Percentiles rank a stretch among this genome's conserved stretches.
phyloP scores from a whole-genome alignment of 1,140 invertebrate genomes.

The Drepana arcuata region DNA sequence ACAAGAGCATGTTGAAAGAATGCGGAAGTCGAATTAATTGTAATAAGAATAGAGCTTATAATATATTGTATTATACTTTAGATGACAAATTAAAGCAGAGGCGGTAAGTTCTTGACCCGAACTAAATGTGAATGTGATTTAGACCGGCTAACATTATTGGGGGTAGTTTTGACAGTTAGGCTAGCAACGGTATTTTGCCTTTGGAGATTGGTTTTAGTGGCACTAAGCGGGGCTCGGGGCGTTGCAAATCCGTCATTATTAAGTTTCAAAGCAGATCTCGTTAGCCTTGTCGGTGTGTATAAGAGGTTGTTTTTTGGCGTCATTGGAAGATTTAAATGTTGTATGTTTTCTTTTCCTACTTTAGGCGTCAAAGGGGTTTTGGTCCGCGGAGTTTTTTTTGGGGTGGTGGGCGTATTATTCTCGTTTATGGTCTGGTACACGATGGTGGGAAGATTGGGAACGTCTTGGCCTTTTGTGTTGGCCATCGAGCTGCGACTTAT shows the following conservation, averaged over 20 bases:
- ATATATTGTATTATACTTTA: constrained; percentile 1
- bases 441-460: constrained; percentile 14
- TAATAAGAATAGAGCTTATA: too few species aligned
- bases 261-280: constrained; percentile 43
- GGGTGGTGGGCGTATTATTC: constrained; percentile 23
- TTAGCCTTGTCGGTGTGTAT: constrained; percentile 43
- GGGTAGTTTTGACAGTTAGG: constrained; percentile 37
- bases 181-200: constrained; percentile 32
- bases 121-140: constrained; percentile 49
- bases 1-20: too few species aligned
- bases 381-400: constrained; percentile 31
- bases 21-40: too few species aligned
- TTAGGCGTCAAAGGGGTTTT: constrained; percentile 39
- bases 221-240: constrained; percentile 42
- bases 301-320: constrained; percentile 38
- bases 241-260: constrained; percentile 52
- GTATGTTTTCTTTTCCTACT: constrained; percentile 49
- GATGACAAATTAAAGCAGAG: constrained; percentile 43
- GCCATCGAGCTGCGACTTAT: constrained; percentile 56
- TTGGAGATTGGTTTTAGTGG: constrained; percentile 39
- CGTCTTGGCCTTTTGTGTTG: constrained; percentile 16
- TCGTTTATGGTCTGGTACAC: constrained; percentile 21
- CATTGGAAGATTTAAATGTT: constrained; percentile 23
- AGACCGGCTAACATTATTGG: constrained; percentile 38
- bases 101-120: constrained; percentile 46